Conservation (phyloP, 1,140 invertebrate species). For the Neomicropteryx cornuta region DNA sequence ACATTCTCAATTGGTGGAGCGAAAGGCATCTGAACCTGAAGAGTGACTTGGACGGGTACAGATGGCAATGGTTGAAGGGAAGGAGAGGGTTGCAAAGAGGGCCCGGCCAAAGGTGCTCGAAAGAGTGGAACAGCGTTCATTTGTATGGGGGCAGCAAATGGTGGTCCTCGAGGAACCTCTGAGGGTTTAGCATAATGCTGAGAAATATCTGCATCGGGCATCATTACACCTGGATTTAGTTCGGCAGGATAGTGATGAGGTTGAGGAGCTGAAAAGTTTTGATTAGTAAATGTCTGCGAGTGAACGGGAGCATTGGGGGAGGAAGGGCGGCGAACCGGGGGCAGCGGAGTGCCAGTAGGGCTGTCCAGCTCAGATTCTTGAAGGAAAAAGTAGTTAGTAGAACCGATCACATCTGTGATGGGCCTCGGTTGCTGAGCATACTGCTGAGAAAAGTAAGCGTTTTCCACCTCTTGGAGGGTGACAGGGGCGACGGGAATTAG, state of each 20-base stretch:
- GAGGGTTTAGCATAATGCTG: too few relatives aligned
- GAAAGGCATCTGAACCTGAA: too few relatives aligned
- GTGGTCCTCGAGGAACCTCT: too few relatives aligned
- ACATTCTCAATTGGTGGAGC: too few relatives aligned
- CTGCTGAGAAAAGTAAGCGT: conserved; percentile 44
- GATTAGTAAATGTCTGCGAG: conserved; percentile 69
- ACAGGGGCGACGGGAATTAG: conserved; percentile 35
- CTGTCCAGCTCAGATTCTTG: conserved; percentile 68
- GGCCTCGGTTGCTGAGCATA: conserved; percentile 47
- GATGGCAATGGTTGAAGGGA: too few relatives aligned
- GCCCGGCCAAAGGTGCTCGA: conserved; percentile 14
- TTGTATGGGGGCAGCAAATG: too few relatives aligned
- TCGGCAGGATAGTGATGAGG: too few relatives aligned
- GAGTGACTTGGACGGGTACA: too few relatives aligned
- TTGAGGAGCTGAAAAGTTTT: conserved; percentile 54
- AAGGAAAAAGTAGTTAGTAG: conserved; percentile 62
- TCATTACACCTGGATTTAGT: too few relatives aligned
- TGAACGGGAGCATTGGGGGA: conserved; percentile 51
- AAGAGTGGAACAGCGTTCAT: too few relatives aligned
- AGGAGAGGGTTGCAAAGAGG: conserved; percentile 8
- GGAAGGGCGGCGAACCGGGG: conserved; percentile 35
- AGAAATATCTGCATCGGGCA: too few relatives aligned
- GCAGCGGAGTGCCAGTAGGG: conserved; percentile 42
- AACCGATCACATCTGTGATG: conserved; percentile 59
- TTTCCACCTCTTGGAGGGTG: conserved; percentile 44